Evolutionary conservation across 1,140 invertebrate genomes (phyloP).

Genomic region (Drosophila truncata): DNA sequence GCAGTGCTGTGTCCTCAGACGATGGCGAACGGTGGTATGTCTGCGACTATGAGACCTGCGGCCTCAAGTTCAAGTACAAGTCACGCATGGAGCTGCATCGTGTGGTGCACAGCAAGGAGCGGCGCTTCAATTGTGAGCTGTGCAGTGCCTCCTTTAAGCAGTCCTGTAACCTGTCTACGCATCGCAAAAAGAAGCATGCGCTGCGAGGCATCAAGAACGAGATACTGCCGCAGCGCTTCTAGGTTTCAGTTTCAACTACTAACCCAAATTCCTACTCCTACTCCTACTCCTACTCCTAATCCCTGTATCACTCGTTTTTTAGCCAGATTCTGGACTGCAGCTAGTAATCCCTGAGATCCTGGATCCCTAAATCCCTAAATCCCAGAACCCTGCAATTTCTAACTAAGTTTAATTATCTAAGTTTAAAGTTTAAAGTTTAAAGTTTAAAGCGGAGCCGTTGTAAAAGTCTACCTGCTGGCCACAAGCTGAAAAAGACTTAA

Average conservation of each 20-base stretch:
- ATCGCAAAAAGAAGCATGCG: conserved; percentile 80
- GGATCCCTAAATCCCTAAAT: neutral
- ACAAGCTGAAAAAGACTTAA: neutral
- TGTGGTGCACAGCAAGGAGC: conserved; percentile 80
- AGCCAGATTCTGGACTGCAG: conserved; percentile 12
- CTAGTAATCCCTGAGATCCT: neutral
- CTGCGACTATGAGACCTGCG: conserved; percentile 77
- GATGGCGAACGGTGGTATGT: conserved; percentile 82
- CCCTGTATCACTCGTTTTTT: conserved; percentile 23
- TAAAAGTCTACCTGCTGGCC: conserved; percentile 2
- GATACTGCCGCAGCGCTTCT: conserved; percentile 71
- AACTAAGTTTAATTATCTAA: conserved; percentile 1
- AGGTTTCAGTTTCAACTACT: too few relatives aligned
- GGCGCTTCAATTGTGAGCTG: conserved; percentile 78
- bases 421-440: conserved; percentile 7
- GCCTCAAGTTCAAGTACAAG: conserved; percentile 81
- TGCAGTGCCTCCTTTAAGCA: conserved; percentile 81
- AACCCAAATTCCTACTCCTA: too few relatives aligned
- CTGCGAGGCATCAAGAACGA: conserved; percentile 74
- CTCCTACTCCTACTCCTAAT: neutral
- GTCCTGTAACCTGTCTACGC: conserved; percentile 80
- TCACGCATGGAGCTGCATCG: conserved; percentile 81
- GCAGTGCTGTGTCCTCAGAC: conserved; percentile 78
- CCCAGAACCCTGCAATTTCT: conserved; percentile 2
- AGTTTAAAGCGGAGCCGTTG: neutral